Percentiles rank a stretch among this genome's conserved stretches.
Evolutionary conservation across 2,113 vertebrate species (phyloP).

Genomic region (Bombycilla garrulus): DNA sequence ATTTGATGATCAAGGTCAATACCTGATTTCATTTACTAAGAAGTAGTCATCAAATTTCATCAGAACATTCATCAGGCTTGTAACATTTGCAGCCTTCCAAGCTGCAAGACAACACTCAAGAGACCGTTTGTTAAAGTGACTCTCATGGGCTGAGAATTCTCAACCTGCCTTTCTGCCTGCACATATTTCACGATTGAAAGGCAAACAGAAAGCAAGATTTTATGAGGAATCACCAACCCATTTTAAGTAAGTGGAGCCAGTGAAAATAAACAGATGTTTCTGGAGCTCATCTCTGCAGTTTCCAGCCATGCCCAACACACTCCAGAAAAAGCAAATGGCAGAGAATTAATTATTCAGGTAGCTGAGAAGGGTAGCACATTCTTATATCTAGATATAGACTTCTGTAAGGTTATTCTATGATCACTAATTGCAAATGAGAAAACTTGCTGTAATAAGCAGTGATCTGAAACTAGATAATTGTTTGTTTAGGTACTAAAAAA

Average conservation of each 20-base stretch:
- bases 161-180: background rate
- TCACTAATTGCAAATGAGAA: background rate
- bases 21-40: background rate
- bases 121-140: background rate
- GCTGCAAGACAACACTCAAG: background rate
- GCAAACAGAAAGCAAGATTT: background rate
- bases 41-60: background rate
- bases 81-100: background rate
- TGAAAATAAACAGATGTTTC: background rate
- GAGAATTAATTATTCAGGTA: background rate
- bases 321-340: background rate
- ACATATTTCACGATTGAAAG: fast-evolving
- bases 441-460: background rate
- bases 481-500: background rate
- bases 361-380: background rate
- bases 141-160: background rate
- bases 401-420: background rate
- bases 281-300: background rate
- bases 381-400: background rate
- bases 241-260: background rate
- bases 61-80: background rate
- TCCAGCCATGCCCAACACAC: background rate
- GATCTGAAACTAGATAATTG: background rate
- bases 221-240: fast-evolving
- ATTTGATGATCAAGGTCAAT: background rate